Evolutionary conservation across 2,888 invertebrate genomes (phyloP).

Genomic region (Drosophila villosipedis): DNA sequence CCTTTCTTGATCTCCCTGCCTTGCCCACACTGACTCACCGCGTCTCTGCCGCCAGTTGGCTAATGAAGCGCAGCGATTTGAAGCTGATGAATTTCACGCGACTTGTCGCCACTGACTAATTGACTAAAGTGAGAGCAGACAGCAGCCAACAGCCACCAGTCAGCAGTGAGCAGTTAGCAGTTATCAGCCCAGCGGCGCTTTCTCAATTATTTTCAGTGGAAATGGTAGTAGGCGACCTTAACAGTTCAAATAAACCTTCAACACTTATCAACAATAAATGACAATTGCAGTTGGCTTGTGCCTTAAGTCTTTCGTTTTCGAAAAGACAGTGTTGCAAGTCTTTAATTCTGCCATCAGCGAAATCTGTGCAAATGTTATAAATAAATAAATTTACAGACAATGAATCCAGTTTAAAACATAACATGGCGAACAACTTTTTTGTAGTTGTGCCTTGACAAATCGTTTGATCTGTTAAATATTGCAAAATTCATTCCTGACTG

Average conservation of each 20-base stretch:
- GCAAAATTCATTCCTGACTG: not conserved
- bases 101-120: slow-evolving; percentile 58
- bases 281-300: slow-evolving; percentile 28
- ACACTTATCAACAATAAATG: not conserved
- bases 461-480: not conserved
- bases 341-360: not conserved
- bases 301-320: slow-evolving; percentile 38
- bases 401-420: not conserved
- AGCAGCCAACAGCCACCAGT: too few relatives aligned
- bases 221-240: slow-evolving; percentile 43
- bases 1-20: not conserved
- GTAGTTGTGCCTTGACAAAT: not conserved
- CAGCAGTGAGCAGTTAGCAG: not conserved
- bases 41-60: slow-evolving; percentile 15
- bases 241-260: not conserved
- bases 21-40: slow-evolving; percentile 12
- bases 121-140: slow-evolving; percentile 62
- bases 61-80: slow-evolving; percentile 51
- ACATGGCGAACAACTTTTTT: not conserved
- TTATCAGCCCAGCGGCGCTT: slow-evolving; percentile 40
- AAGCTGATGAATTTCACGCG: slow-evolving; percentile 61
- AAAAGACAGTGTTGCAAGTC: not conserved
- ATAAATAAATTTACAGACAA: not conserved
- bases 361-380: not conserved
- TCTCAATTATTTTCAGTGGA: slow-evolving; percentile 47